Conservation (phyloP, 1,140 invertebrate genomes). For the Psix sp. region DNA sequence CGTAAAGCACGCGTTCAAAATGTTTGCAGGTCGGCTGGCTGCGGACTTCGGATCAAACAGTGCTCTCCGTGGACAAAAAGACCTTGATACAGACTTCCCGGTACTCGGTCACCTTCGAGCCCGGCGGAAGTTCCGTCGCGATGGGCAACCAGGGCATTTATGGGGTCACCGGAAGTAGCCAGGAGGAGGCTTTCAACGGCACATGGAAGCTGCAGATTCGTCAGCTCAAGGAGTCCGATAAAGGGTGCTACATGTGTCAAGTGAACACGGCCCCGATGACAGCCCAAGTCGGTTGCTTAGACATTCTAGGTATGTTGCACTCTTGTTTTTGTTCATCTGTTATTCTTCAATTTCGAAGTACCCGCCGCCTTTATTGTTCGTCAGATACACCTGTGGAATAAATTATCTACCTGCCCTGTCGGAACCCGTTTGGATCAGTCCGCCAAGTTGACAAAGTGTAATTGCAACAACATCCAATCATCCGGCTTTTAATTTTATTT, state of each 20-base stretch:
- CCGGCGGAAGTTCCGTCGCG: conserved; percentile 81
- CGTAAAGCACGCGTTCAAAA: conserved; percentile 40
- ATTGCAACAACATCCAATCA: conserved; percentile 15
- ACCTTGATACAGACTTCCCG: conserved; percentile 93
- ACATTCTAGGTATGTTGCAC: conserved; percentile 82
- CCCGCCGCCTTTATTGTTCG: conserved; percentile 18
- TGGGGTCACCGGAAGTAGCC: conserved; percentile 79
- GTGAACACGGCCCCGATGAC: conserved; percentile 85
- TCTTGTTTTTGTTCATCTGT: conserved; percentile 9
- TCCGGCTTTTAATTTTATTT: not conserved
- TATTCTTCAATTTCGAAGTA: conserved; percentile 44
- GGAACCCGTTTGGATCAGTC: conserved; percentile 5
- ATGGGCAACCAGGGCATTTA: conserved; percentile 59
- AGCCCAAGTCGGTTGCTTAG: conserved; percentile 82
- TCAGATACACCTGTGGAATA: conserved; percentile 44
- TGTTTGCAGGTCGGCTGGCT: conserved; percentile 91
- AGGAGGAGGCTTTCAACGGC: conserved; percentile 80
- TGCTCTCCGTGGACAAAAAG: conserved; percentile 88
- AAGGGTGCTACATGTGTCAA: conserved; percentile 83
- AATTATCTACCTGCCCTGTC: conserved; percentile 26
- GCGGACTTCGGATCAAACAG: conserved; percentile 91
- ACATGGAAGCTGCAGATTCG: conserved; percentile 83
- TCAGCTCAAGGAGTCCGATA: conserved; percentile 80
- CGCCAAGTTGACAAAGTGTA: conserved; percentile 25
- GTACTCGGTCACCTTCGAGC: conserved; percentile 88